Conservation (phyloP, 2,113 vertebrate genomes). For the Oncorhynchus nerka region DNA sequence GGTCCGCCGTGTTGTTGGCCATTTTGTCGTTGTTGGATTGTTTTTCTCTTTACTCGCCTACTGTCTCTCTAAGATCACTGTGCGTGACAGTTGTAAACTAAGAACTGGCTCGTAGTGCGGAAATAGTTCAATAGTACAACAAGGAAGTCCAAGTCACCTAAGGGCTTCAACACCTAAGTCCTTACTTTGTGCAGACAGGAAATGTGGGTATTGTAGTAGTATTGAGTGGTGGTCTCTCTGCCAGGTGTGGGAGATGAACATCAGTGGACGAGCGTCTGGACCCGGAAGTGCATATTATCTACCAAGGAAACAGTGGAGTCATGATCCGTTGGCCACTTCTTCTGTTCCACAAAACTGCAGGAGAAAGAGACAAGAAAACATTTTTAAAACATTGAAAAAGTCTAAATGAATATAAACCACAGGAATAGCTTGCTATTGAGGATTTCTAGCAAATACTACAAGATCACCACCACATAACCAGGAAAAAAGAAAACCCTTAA, state of each 20-base stretch:
- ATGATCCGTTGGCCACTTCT: conserved; percentile 65
- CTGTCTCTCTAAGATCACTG: neutral
- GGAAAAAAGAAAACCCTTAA: neutral
- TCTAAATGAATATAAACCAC: neutral
- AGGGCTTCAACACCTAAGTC: neutral
- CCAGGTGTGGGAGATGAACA: conserved; percentile 56
- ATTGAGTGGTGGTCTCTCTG: conserved; percentile 31
- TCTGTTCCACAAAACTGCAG: conserved; percentile 67
- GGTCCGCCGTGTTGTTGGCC: conserved; percentile 86
- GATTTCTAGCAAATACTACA: too few relatives aligned
- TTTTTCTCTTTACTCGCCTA: neutral
- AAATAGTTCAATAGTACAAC: neutral
- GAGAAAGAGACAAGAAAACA: conserved; percentile 32
- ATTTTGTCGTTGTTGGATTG: conserved; percentile 56
- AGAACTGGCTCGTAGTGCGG: conserved; percentile 15
- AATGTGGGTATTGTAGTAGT: conserved; percentile 47
- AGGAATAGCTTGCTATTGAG: neutral
- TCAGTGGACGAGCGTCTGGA: conserved; percentile 67
- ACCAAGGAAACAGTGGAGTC: conserved; percentile 73
- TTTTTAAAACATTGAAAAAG: conserved; percentile 5
- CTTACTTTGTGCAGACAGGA: conserved; percentile 30
- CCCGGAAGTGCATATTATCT: conserved; percentile 74
- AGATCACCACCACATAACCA: neutral
- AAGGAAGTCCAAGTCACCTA: neutral
- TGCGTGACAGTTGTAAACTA: conserved; percentile 17